Evolutionary conservation across 2,797 vertebrate genomes (phyloP).

Genomic region (Melanotaenia pygmaea): DNA sequence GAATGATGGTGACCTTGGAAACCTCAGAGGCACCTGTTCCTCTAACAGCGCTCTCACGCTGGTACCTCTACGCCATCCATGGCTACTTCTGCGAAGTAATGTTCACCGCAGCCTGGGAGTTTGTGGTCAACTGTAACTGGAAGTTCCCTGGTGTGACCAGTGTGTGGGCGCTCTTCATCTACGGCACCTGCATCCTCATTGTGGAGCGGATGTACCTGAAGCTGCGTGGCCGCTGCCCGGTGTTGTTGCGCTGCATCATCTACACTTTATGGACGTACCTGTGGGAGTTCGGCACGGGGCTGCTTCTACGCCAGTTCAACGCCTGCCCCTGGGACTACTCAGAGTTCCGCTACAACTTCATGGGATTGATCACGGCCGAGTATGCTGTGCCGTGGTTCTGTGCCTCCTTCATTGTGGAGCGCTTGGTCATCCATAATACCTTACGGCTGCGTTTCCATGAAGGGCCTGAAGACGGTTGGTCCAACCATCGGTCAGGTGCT

Average conservation of each 20-base stretch:
- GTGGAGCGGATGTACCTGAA: conserved; percentile 95
- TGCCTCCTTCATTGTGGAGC: conserved; percentile 93
- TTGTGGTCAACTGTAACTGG: conserved; percentile 96
- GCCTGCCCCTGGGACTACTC: conserved; percentile 99
- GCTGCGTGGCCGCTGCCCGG: conserved; percentile 88
- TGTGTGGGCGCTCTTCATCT: conserved; percentile 98
- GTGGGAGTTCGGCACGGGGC: conserved; percentile 97
- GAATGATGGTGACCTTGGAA: conserved; percentile 75
- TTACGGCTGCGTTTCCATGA: conserved; percentile 91
- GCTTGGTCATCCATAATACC: conserved; percentile 94
- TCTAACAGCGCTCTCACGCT: conserved; percentile 92
- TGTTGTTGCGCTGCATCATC: conserved; percentile 92
- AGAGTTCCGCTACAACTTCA: conserved; percentile 97
- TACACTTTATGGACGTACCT: conserved; percentile 98
- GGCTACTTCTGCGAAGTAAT: conserved; percentile 99
- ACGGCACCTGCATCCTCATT: conserved; percentile 97
- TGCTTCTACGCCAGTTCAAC: conserved; percentile 93
- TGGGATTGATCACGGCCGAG: conserved; percentile 97
- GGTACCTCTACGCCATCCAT: conserved; percentile 98
- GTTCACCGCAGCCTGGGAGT: conserved; percentile 99
- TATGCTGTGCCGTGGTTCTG: conserved; percentile 98
- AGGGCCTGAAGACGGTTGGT: conserved; percentile 83
- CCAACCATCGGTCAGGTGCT: conserved; percentile 27
- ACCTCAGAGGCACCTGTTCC: conserved; percentile 83
- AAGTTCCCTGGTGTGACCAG: conserved; percentile 98